Conservation (phyloP, 2,888 invertebrate genomes). For the Ashinkailepas kermadecensis region DNA sequence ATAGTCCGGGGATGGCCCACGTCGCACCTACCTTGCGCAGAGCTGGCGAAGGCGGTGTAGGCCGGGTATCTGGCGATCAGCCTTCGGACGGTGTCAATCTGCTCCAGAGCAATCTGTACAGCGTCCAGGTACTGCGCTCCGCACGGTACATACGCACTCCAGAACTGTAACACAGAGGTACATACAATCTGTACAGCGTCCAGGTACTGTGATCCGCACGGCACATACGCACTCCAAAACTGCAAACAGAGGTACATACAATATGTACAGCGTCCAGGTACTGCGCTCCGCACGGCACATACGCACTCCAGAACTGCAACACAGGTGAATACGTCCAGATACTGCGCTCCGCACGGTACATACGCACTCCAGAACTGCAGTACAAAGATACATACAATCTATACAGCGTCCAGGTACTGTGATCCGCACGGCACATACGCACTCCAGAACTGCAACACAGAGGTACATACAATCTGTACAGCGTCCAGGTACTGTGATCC, state of each 20-base stretch:
- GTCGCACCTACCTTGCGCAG: conserved; percentile 24
- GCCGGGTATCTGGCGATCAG: conserved; percentile 22
- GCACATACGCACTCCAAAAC: no score
- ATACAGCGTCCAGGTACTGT: no score
- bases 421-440: no score
- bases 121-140: conserved; percentile 30
- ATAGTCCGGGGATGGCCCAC: no score
- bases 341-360: no score
- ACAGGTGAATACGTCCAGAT: no score
- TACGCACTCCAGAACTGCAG: no score
- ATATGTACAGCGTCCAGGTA: conserved; percentile 30
- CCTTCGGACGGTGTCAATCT: conserved; percentile 27
- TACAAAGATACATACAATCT: no score
- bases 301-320: conserved; percentile 29
- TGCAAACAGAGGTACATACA: no score
- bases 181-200: no score
- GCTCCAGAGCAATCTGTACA: conserved; percentile 29
- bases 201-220: no score
- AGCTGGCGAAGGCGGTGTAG: conserved; percentile 25
- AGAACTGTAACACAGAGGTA: conserved; percentile 25
- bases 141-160: conserved; percentile 29
- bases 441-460: no score
- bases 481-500: conserved; percentile 29
- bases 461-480: conserved; percentile 25
- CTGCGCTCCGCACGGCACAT: conserved; percentile 30